These are phyloP conservation scores for Amblyopsis rosae DNA, from an alignment of 2,113 vertebrate genomes.

Conservation along the genomic window DNA sequence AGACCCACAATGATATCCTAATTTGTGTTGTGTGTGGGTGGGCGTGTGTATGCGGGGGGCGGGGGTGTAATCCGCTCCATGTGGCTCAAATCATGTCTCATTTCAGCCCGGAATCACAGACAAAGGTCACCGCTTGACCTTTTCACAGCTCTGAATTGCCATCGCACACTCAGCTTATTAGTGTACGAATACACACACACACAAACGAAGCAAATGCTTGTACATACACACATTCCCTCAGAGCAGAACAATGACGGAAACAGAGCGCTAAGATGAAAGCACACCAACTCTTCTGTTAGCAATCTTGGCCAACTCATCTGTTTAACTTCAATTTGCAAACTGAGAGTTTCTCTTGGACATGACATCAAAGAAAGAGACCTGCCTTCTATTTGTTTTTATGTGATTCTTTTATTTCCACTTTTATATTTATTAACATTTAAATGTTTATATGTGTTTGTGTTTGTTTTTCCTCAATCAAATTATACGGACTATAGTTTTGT, in stretches of 20 bases:
- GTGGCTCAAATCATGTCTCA: slow-evolving; percentile 68
- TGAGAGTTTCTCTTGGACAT: slow-evolving; percentile 51
- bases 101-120: slow-evolving; percentile 67
- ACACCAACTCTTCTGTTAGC: slow-evolving; percentile 37
- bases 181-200: slow-evolving; percentile 44
- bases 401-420: too few relatives aligned
- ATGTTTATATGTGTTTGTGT: slow-evolving; percentile 35
- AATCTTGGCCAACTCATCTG: slow-evolving; percentile 34
- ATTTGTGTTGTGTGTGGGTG: slow-evolving; percentile 36
- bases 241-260: slow-evolving; percentile 49
- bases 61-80: slow-evolving; percentile 42
- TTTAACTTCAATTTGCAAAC: slow-evolving; percentile 47
- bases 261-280: slow-evolving; percentile 40
- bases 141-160: slow-evolving; percentile 63
- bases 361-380: slow-evolving; percentile 36
- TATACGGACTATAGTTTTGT: slow-evolving; percentile 30
- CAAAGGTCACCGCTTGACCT: slow-evolving; percentile 73
- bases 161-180: slow-evolving; percentile 53
- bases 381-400: slow-evolving; percentile 43
- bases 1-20: slow-evolving; percentile 63
- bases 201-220: slow-evolving; percentile 21
- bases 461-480: slow-evolving; percentile 47
- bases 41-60: slow-evolving; percentile 3
- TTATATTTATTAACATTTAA: slow-evolving; percentile 3
- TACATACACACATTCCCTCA: slow-evolving; percentile 13